Conservation (phyloP, 2,797 vertebrate genomes). For the Ctenochaetus hawaiiensis region DNA sequence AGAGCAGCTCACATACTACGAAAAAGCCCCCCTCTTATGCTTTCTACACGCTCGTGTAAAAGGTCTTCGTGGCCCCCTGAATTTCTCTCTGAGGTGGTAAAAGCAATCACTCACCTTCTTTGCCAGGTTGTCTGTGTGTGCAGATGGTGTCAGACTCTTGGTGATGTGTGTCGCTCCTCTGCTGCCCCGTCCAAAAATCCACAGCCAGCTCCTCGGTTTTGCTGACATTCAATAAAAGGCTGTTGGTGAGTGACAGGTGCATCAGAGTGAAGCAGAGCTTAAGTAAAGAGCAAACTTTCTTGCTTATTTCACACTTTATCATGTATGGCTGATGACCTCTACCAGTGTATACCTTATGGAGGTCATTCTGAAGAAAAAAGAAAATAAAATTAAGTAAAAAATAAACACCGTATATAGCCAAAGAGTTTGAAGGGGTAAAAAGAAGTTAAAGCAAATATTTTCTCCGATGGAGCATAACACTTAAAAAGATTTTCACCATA, state of each 20-base stretch:
- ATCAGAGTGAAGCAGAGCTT: background rate
- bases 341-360: background rate
- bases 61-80: background rate
- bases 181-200: background rate
- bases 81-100: background rate
- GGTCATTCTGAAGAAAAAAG: background rate
- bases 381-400: background rate
- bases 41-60: background rate
- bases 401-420: background rate
- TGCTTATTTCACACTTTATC: background rate
- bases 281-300: background rate
- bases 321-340: background rate
- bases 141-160: background rate
- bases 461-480: background rate
- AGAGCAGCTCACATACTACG: background rate
- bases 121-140: slow-evolving; percentile 1
- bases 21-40: background rate
- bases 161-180: background rate
- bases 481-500: background rate
- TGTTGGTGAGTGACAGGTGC: background rate
- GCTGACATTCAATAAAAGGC: background rate
- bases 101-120: background rate
- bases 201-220: background rate
- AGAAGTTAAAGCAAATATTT: background rate
- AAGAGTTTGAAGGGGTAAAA: background rate